Evolutionary conservation across 2,888 invertebrate species (phyloP).

Genomic region (Eulithis prunata): DNA sequence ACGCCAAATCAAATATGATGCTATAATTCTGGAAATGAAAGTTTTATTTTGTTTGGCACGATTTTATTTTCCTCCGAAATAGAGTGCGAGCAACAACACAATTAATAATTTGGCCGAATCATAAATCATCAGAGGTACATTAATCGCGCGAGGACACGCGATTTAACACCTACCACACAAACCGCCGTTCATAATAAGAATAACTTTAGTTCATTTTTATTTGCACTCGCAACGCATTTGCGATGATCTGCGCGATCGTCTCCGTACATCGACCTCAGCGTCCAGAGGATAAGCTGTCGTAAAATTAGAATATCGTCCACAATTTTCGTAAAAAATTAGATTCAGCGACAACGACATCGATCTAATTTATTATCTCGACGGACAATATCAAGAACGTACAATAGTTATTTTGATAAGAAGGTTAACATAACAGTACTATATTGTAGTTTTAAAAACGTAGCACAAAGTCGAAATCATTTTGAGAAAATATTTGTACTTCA

Average conservation of each 20-base stretch:
- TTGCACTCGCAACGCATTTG: conserved; percentile 44
- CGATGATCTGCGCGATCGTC: conserved; percentile 64
- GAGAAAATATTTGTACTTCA: conserved; percentile 28
- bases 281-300: conserved; percentile 62
- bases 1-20: neutral
- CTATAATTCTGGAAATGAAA: neutral
- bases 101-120: conserved; percentile 33
- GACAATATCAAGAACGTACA: conserved; percentile 16
- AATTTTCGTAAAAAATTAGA: conserved; percentile 40
- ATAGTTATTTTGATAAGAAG: conserved; percentile 32
- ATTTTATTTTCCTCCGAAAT: conserved; percentile 26
- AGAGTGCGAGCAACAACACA: conserved; percentile 29
- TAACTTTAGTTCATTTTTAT: conserved; percentile 50
- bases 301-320: conserved; percentile 70
- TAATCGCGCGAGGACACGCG: conserved; percentile 59
- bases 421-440: conserved; percentile 37
- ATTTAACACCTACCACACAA: conserved; percentile 59
- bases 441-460: conserved; percentile 24
- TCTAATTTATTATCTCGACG: too few relatives aligned
- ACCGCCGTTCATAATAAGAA: conserved; percentile 47
- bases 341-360: conserved; percentile 36
- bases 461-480: conserved; percentile 39
- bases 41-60: neutral
- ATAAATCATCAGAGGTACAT: conserved; percentile 58
- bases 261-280: conserved; percentile 69